Evolutionary conservation across 2,888 invertebrate species (phyloP), one percentile per base, ranked within the genome.

Genomic region (Smittia sp.): DNA sequence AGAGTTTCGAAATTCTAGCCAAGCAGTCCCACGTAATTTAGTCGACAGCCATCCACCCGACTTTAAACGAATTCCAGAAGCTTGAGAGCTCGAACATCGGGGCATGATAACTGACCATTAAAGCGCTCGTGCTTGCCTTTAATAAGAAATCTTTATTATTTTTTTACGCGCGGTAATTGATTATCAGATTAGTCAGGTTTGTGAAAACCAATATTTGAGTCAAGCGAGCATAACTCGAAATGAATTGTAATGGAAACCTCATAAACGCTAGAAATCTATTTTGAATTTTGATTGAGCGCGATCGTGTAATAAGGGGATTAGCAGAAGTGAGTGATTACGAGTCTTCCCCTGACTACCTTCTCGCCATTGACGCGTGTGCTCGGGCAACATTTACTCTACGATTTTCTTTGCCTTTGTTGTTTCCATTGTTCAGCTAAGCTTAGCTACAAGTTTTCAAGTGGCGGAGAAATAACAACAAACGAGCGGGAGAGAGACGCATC

Each of bases 91-190:
- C 13, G 39, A 39, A 39, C 13, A 39, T 46, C 15, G 11, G 9
- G n/a, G 46, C 58, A 58, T 58, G 58, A 58, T 58, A 58, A 58
- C 20, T 58, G 22, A 58, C 22, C 18, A 58, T 58, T 58, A 58
- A 46, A 15, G n/a, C 46, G 13, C 46, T 46, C 46, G 46, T 46
- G 46, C 46, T 46, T 46, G 46, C 2, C n/a, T 46, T 2, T 6
- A 46, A 46, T 46, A 11, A 46, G 15, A 6, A 32, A 32, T 6
- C 9, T 46, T 46, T n/a, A 58, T 58, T 20, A 58, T 20, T 58
- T 22, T 22, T 3, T 13, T 13, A 20, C 58, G 58, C 58, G 20
- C 22, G 58, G 4, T 22, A 58, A 58, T 58, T 22, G 58, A 58
- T 58, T 58, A 58, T 58, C n/a, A 22, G n/a, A 58, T 58, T 58